Evolutionary conservation across 2,797 vertebrate species (phyloP).

Genomic region (Nyctalus aviator): DNA sequence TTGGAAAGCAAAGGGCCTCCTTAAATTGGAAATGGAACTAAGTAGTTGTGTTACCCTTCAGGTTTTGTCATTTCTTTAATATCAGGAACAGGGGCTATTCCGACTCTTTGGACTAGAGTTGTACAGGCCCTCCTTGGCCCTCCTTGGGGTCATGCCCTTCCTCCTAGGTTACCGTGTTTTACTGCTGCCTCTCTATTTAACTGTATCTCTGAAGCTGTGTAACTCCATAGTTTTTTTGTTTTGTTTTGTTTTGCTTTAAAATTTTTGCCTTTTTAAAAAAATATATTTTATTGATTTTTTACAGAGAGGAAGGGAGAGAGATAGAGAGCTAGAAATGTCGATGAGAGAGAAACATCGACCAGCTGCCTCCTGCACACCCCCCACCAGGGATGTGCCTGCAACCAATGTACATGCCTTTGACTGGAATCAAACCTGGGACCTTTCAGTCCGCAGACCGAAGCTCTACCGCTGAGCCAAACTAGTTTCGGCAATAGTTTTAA

Average conservation of each 20-base stretch:
- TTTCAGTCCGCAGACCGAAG: too few species aligned
- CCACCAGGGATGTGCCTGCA: too few species aligned
- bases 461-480: too few species aligned
- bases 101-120: not conserved
- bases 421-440: too few species aligned
- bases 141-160: not conserved
- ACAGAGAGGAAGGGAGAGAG: too few species aligned
- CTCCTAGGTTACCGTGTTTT: not conserved
- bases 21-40: not conserved
- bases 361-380: too few species aligned
- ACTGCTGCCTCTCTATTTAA: not conserved
- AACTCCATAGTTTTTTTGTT: slow-evolving; percentile 26
- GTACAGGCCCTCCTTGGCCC: not conserved
- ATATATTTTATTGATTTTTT: too few species aligned
- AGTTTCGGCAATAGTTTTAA: not conserved
- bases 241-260: too few species aligned
- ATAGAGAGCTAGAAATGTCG: too few species aligned
- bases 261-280: too few species aligned
- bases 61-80: not conserved
- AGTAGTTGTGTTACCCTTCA: slow-evolving; percentile 25
- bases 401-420: too few species aligned
- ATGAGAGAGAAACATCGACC: too few species aligned
- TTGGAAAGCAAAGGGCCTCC: not conserved
- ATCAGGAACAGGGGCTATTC: not conserved
- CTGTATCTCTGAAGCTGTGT: not conserved